These are phyloP conservation scores for Acanthisitta chloris DNA, from an alignment of 2,113 vertebrate species.

Conservation along the genomic window DNA sequence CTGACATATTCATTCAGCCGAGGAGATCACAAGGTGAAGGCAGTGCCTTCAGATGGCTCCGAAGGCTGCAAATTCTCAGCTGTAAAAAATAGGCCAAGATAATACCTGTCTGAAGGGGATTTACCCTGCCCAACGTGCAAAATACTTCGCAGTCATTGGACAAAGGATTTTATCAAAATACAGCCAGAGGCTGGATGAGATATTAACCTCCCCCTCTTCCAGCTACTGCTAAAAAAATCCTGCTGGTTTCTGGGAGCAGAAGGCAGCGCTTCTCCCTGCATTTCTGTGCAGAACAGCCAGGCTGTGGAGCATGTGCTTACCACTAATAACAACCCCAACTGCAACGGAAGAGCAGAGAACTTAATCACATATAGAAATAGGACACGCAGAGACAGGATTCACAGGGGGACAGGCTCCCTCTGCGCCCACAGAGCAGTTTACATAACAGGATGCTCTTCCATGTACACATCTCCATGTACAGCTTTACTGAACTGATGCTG, in stretches of 20 bases:
- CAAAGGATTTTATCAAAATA: conserved; percentile 34
- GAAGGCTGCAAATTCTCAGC: neutral
- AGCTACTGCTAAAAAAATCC: neutral
- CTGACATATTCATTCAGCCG: neutral
- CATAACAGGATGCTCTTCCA: neutral
- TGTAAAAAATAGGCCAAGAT: conserved; percentile 42
- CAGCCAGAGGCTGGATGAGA: conserved; percentile 29
- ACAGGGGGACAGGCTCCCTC: neutral
- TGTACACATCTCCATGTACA: neutral
- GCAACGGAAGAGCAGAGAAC: neutral
- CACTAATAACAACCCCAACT: neutral
- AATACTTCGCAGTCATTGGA: conserved; percentile 26
- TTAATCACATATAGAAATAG: conserved; percentile 38
- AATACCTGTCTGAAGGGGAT: conserved; percentile 39
- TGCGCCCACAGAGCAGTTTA: neutral
- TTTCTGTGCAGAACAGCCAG: neutral
- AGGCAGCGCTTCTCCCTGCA: neutral
- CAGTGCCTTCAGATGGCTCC: neutral
- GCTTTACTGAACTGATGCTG: neutral
- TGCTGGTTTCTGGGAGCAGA: neutral
- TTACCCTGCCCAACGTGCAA: neutral
- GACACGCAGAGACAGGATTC: neutral
- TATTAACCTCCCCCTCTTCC: conserved; percentile 14
- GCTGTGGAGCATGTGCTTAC: neutral
- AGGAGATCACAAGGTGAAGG: neutral